Percentiles rank a stretch among this genome's conserved stretches.
phyloP scores from a whole-genome alignment of 2,888 invertebrate species.

The Lasioglossum calceatum region DNA sequence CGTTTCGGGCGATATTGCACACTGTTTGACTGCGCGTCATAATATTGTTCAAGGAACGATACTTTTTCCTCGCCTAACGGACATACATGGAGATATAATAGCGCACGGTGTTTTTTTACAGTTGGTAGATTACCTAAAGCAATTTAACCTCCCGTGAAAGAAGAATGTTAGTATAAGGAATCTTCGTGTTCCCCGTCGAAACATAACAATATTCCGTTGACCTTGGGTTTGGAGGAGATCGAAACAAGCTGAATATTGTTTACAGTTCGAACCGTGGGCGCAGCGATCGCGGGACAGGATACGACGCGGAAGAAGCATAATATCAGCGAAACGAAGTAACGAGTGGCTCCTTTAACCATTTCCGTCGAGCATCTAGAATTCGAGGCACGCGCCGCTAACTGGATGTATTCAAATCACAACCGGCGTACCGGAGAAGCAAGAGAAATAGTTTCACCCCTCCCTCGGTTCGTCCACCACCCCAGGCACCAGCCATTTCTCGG shows the following conservation, averaged over 20 bases:
- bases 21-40: no score
- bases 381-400: slow-evolving; percentile 83
- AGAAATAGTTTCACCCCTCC: slow-evolving; percentile 80
- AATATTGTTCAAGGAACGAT: no score
- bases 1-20: no score
- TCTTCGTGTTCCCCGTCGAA: not conserved
- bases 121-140: not conserved
- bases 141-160: not conserved
- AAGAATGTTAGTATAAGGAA: not conserved
- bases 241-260: slow-evolving; percentile 5
- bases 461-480: not conserved
- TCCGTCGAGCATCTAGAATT: slow-evolving; percentile 73
- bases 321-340: slow-evolving; percentile 75
- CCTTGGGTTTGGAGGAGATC: not conserved
- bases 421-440: slow-evolving; percentile 74
- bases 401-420: slow-evolving; percentile 84
- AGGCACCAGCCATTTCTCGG: slow-evolving; percentile 62
- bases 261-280: not conserved
- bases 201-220: not conserved
- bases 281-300: slow-evolving; percentile 41
- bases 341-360: slow-evolving; percentile 76
- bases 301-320: slow-evolving; percentile 63
- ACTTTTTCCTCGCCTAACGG: no score
- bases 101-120: no score
- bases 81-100: no score